Conservation (phyloP, 1,140 invertebrate genomes). For the Gyrodactylus bullatarudis region DNA sequence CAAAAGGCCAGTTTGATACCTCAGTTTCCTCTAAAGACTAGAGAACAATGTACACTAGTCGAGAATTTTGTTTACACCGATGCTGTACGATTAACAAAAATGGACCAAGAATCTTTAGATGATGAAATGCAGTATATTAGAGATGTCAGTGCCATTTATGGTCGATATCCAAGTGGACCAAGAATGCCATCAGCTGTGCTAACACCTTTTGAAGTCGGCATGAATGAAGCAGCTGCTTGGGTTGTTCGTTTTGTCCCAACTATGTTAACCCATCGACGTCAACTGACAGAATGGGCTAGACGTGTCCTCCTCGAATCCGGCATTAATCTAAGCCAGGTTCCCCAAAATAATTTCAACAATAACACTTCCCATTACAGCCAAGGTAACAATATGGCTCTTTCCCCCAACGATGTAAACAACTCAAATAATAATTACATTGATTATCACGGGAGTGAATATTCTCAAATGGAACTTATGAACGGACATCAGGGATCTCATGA, state of each 20-base stretch:
- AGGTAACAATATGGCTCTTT: neutral
- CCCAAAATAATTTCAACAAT: neutral
- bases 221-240: conserved; percentile 7
- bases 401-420: neutral
- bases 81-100: neutral
- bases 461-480: neutral
- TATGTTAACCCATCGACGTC: neutral
- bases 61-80: neutral
- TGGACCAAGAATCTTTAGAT: neutral
- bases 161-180: neutral
- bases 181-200: neutral
- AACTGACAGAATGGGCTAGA: neutral
- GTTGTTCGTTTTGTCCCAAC: neutral
- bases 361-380: neutral
- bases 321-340: neutral
- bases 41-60: neutral
- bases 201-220: conserved; percentile 3
- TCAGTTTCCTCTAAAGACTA: neutral
- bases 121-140: neutral
- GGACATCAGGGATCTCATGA: neutral
- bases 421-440: neutral
- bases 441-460: neutral
- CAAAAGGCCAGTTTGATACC: neutral
- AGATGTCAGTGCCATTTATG: conserved; percentile 5
- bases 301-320: neutral